Percentiles rank a stretch among this genome's conserved stretches.
These are phyloP conservation scores for Noctua janthina DNA, from an alignment of 2,888 invertebrate genomes.

Conservation along the genomic window DNA sequence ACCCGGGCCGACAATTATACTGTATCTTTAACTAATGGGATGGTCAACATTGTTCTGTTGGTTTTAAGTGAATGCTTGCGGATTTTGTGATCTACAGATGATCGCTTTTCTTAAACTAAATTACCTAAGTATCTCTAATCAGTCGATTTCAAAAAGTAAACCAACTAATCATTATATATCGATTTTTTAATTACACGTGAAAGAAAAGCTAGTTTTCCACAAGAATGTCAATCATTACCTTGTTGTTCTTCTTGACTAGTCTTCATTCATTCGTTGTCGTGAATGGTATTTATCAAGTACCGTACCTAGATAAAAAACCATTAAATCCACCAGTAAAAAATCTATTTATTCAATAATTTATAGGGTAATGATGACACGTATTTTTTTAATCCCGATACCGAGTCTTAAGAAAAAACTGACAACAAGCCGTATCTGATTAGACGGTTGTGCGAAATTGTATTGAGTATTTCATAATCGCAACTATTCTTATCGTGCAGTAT, in stretches of 20 bases:
- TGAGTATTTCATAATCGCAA: constrained; percentile 27
- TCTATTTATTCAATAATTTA: background rate
- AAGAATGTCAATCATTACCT: background rate
- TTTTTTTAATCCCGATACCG: constrained; percentile 21
- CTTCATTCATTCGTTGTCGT: background rate
- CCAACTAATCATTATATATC: background rate
- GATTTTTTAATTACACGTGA: background rate
- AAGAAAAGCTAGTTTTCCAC: background rate
- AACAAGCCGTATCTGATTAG: constrained; percentile 47
- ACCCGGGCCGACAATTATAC: constrained; percentile 43
- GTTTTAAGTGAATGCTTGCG: background rate
- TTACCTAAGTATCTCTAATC: background rate
- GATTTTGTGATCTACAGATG: background rate
- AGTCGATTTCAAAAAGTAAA: background rate
- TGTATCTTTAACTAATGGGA: constrained; percentile 26
- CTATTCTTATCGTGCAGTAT: constrained; percentile 23
- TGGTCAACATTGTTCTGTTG: constrained; percentile 20
- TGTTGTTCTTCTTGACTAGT: background rate
- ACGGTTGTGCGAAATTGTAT: constrained; percentile 24
- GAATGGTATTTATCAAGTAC: constrained; percentile 4
- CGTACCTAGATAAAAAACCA: background rate
- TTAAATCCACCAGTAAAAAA: constrained; percentile 7
- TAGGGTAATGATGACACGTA: constrained; percentile 23
- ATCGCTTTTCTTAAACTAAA: background rate
- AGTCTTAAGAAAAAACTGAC: constrained; percentile 20